phyloP scores from a whole-genome alignment of 2,797 vertebrate genomes.

The Pipistrellus kuhlii region DNA sequence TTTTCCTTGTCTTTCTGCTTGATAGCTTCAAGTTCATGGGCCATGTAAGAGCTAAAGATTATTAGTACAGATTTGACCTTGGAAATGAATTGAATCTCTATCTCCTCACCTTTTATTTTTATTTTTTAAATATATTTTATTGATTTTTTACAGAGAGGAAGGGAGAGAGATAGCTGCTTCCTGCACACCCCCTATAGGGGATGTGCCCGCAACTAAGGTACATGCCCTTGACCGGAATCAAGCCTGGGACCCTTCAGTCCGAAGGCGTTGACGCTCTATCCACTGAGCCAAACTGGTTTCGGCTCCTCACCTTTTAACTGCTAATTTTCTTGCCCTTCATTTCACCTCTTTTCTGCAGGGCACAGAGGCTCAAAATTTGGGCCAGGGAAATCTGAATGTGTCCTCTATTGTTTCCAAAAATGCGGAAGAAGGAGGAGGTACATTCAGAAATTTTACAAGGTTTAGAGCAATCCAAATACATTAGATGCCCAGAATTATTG shows the following conservation, averaged over 20 bases:
- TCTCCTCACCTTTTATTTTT: neutral
- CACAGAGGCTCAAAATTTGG: neutral
- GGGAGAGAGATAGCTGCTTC: no score
- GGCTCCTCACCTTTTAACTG: neutral
- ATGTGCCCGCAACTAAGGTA: no score
- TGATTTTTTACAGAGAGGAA: no score
- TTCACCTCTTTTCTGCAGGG: neutral
- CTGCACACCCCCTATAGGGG: no score
- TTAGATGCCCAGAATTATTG: neutral
- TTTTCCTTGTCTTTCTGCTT: conserved; percentile 37
- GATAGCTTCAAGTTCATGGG: conserved; percentile 1
- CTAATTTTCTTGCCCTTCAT: conserved; percentile 50
- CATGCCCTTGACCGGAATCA: no score
- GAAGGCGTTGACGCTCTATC: no score
- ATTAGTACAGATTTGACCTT: conserved; percentile 43
- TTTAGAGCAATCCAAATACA: neutral
- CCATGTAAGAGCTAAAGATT: neutral
- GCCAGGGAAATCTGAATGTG: neutral
- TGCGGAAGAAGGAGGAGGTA: neutral
- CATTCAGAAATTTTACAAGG: neutral
- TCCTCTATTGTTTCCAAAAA: neutral
- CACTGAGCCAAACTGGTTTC: no score
- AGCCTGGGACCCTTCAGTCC: no score
- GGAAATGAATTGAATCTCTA: neutral
- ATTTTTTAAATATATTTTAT: no score